Evolutionary conservation across 2,888 invertebrate genomes (phyloP).

Genomic region (Erpobdella octoculata): DNA sequence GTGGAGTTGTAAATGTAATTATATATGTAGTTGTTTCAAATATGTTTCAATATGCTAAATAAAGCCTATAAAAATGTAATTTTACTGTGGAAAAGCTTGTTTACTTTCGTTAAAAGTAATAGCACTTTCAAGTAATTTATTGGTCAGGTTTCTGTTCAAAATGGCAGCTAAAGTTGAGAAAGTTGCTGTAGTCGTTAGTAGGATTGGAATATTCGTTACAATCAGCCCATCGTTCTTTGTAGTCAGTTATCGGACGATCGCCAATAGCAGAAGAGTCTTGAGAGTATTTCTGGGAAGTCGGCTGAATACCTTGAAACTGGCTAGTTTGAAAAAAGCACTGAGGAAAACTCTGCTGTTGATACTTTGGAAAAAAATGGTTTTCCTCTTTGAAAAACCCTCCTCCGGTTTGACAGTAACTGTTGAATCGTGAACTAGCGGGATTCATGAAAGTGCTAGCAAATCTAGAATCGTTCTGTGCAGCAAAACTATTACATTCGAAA

Average conservation of each 20-base stretch:
- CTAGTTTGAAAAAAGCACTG: conserved; percentile 1
- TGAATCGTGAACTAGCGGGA: background rate
- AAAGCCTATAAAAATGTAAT: too few species aligned
- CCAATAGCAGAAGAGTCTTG: too few species aligned
- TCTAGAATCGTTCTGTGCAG: background rate
- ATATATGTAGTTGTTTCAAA: too few species aligned
- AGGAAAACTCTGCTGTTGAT: background rate
- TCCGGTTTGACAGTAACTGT: background rate
- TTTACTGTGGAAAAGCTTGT: too few species aligned
- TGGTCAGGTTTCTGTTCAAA: too few species aligned
- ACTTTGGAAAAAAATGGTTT: background rate
- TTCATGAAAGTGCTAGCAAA: background rate
- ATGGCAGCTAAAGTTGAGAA: too few species aligned
- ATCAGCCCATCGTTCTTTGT: background rate
- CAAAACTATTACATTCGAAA: background rate
- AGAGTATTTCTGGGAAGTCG: too few species aligned
- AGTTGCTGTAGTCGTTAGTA: too few species aligned
- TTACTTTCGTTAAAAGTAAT: too few species aligned
- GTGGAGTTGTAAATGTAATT: too few species aligned
- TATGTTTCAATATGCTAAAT: too few species aligned
- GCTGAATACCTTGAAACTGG: background rate
- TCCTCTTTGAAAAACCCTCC: background rate
- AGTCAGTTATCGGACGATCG: background rate
- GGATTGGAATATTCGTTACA: background rate
- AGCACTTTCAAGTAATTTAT: too few species aligned